phyloP scores from a whole-genome alignment of 2,113 vertebrate species.

The Prolemur simus region DNA sequence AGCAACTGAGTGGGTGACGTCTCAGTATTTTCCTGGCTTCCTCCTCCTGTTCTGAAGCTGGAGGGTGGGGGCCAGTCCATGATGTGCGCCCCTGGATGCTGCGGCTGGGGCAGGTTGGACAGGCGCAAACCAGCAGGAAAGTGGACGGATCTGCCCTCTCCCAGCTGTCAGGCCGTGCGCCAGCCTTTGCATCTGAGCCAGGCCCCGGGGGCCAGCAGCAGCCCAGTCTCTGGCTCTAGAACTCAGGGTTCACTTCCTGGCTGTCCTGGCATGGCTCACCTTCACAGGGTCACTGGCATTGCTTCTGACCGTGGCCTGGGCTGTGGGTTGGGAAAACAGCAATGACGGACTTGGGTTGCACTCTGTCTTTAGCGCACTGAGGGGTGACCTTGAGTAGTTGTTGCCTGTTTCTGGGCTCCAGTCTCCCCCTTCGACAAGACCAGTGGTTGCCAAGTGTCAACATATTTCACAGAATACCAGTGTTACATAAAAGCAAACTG shows the following conservation, averaged over 20 bases:
- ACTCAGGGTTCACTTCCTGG: neutral
- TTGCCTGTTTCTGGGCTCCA: neutral
- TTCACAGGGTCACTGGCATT: neutral
- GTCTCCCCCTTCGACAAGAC: neutral
- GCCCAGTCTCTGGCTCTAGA: neutral
- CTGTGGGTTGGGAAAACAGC: neutral
- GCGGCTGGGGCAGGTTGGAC: neutral
- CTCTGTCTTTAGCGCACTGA: neutral
- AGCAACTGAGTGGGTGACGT: neutral
- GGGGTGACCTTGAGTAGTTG: neutral
- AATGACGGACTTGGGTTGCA: neutral
- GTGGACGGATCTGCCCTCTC: neutral
- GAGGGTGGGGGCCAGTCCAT: neutral
- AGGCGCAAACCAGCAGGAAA: neutral
- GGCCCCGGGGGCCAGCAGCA: too few relatives aligned
- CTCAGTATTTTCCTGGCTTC: neutral
- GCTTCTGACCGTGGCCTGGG: neutral
- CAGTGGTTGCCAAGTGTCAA: neutral
- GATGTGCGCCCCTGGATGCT: neutral
- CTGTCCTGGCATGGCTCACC: neutral
- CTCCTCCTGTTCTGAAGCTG: neutral
- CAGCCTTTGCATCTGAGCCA: neutral
- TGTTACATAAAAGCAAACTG: neutral
- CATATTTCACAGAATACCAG: neutral
- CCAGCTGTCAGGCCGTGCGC: neutral